phyloP scores from a whole-genome alignment of 2,113 vertebrate genomes.

The Diphyllodes magnificus region DNA sequence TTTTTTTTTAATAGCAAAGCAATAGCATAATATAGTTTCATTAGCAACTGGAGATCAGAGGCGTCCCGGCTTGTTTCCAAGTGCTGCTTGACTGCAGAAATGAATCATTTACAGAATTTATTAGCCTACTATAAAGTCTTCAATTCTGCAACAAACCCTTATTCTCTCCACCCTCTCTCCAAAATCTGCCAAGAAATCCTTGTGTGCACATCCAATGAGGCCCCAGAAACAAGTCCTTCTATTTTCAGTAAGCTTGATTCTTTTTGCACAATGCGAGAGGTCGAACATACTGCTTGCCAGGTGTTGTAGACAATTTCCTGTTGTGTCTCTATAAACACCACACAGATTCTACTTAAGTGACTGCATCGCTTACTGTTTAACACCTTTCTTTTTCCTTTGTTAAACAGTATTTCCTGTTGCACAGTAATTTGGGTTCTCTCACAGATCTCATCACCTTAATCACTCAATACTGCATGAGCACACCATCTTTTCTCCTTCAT shows the following conservation, averaged over 20 bases:
- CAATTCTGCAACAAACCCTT: not conserved
- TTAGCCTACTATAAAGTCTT: not conserved
- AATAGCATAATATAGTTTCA: not conserved
- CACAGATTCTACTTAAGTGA: not conserved
- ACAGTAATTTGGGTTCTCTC: not conserved
- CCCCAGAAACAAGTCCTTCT: not conserved
- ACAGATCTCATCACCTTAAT: not conserved
- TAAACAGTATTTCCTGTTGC: not conserved
- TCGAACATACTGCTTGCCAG: not conserved
- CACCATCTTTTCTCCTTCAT: not conserved
- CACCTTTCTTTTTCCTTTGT: not conserved
- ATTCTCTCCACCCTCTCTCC: not conserved
- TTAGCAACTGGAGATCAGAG: not conserved
- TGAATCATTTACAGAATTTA: not conserved
- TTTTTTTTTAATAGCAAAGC: not conserved
- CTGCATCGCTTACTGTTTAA: not conserved
- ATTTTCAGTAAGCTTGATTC: not conserved
- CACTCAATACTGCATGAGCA: not conserved
- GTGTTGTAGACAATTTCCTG: not conserved
- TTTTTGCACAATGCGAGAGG: not conserved
- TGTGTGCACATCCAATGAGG: accelerated
- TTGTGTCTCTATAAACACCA: not conserved
- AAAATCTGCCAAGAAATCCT: not conserved
- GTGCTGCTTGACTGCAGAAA: not conserved
- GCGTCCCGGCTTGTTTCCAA: not conserved